Evolutionary conservation across 2,888 invertebrate species (phyloP).

Genomic region (Tipula helvola): DNA sequence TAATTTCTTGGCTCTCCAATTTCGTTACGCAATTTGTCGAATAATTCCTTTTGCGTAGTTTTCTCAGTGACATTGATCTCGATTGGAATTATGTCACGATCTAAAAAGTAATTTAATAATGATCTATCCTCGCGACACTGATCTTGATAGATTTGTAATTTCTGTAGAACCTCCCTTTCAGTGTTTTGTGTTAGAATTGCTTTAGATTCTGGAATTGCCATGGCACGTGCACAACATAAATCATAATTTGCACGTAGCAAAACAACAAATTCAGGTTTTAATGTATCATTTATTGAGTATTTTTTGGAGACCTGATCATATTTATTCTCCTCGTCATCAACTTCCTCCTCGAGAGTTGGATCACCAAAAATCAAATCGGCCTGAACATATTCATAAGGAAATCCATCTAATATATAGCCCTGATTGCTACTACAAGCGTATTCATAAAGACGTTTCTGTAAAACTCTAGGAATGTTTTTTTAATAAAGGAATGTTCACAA

Average conservation of each 20-base stretch:
- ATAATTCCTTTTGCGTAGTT: slow-evolving; percentile 13
- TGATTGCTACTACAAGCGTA: slow-evolving; percentile 18
- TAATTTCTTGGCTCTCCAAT: slow-evolving; percentile 19
- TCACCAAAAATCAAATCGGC: slow-evolving; percentile 15
- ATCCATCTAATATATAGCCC: slow-evolving; percentile 19
- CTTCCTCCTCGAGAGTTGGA: slow-evolving; percentile 9
- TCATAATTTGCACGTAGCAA: slow-evolving; percentile 17
- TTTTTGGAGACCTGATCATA: neutral
- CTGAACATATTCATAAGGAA: slow-evolving; percentile 18
- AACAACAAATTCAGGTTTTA: slow-evolving; percentile 13
- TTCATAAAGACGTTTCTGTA: neutral
- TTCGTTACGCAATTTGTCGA: slow-evolving; percentile 15
- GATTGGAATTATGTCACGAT: slow-evolving; percentile 19
- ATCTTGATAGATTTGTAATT: slow-evolving; percentile 17
- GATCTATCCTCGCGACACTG: slow-evolving; percentile 17
- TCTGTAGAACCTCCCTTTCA: slow-evolving; percentile 16
- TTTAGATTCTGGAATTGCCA: slow-evolving; percentile 14
- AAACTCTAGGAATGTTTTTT: neutral
- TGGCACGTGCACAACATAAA: slow-evolving; percentile 17
- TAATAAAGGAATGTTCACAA: neutral
- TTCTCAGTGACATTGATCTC: slow-evolving; percentile 12
- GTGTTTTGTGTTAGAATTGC: slow-evolving; percentile 14
- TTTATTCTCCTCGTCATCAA: neutral
- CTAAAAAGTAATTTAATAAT: slow-evolving; percentile 17
- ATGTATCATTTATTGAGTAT: neutral